Evolutionary conservation across 2,888 invertebrate genomes (phyloP), one percentile per base, ranked within the genome.

Genomic region (Epirrita christyi): DNA sequence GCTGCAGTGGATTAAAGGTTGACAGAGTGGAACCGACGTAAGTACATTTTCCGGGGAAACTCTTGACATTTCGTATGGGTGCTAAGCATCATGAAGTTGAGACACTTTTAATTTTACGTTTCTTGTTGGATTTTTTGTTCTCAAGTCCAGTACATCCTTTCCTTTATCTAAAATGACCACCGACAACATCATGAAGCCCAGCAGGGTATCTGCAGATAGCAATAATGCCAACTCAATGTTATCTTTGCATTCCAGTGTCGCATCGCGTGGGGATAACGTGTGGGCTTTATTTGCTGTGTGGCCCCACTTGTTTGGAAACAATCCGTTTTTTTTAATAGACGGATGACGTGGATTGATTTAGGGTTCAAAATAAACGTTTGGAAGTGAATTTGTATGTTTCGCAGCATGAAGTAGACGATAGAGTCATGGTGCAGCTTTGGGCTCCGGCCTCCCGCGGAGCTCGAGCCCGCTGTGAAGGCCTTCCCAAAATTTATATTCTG

Each of bases 331-430:
- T 75, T 29, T 28, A 41, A 37, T 68, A 68, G 72, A 68, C 75
- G 66, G 69, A 69, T 80, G 85, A 85, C 66, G 76, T 75, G 69
- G 80, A 88, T 90, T 87, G 85, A 90, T 89, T 79, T 79, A 75
- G 80, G 78, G 73, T 75, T 73, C 75, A 70, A 78, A 76, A 70
- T 74, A 80, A 78, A 82, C 76, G 80, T 75, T 78, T 81, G 70
- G 76, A 88, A 92, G 89, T 86, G 86, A 81, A 81, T 88, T 88
- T 75, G 81, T 86, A 83, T 91, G 91, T 92, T 85, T 81, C 91
- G 74, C 91, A 88, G 91, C 91, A 78, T 91, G 91, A 75, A 70
- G 85, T 73, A 79, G 83, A 84, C 80, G 85, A 85, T 81, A 83
- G 78, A 80, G 80, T 73, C 80, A 81, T 79, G 83, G 80, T 73